Percentiles rank a stretch among this genome's conserved stretches.
These are phyloP conservation scores for Noctua pronuba DNA, from an alignment of 2,888 invertebrate genomes.

Conservation along the genomic window DNA sequence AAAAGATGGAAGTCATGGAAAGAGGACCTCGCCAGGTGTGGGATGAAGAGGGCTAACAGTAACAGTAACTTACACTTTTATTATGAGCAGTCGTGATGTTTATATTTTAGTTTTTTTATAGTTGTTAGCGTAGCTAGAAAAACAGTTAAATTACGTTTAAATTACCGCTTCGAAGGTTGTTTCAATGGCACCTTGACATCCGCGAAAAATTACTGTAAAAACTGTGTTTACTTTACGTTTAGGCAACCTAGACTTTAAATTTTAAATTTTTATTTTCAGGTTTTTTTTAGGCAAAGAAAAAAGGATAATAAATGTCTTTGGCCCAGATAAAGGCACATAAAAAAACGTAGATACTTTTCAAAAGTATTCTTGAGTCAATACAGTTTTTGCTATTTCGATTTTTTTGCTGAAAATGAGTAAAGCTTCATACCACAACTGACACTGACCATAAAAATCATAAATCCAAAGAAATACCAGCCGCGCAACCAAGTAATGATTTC, in stretches of 20 bases:
- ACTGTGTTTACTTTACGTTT: not conserved
- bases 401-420: not conserved
- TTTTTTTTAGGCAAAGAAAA: not conserved
- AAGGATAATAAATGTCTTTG: not conserved
- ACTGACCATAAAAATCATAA: not conserved
- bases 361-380: not conserved
- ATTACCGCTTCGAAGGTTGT: constrained; percentile 38
- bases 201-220: constrained; percentile 2
- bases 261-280: not conserved
- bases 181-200: constrained; percentile 25
- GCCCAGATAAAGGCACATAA: not conserved
- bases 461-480: constrained; percentile 16
- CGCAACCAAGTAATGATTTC: constrained; percentile 22
- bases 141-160: constrained; percentile 42
- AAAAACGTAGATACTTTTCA: not conserved
- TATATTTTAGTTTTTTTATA: constrained; percentile 1
- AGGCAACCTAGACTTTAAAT: not conserved
- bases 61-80: constrained; percentile 7
- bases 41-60: not conserved
- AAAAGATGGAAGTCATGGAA: not conserved
- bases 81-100: not conserved
- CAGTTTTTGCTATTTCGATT: too few species aligned
- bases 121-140: constrained; percentile 15
- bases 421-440: not conserved
- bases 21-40: not conserved